Conservation (phyloP, 2,797 vertebrate species). For the Bovichtus variegatus region DNA sequence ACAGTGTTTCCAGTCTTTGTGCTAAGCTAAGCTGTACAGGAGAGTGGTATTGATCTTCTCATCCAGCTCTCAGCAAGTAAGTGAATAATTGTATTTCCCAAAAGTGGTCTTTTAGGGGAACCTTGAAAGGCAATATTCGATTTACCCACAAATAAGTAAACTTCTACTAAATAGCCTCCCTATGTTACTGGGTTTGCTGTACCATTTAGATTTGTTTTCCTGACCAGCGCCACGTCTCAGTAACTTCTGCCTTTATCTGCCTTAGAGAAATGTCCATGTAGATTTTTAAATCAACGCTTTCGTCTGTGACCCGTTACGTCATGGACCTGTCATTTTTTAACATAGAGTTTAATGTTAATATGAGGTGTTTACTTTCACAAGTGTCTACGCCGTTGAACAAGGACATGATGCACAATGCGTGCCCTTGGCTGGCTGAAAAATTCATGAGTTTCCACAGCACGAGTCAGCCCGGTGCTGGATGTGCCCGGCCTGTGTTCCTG, state of each 20-base stretch:
- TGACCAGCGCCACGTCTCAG: background rate
- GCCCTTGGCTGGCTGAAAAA: conserved; percentile 57
- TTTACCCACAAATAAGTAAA: background rate
- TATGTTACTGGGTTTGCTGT: background rate
- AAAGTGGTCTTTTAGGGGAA: background rate
- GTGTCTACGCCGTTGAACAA: background rate
- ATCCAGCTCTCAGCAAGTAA: background rate
- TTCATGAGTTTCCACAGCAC: conserved; percentile 63
- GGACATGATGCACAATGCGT: conserved; percentile 31
- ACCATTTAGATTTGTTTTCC: background rate
- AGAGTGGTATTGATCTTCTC: background rate
- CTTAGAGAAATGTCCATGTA: background rate
- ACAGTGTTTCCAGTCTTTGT: background rate
- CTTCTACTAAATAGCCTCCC: background rate
- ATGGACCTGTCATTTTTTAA: conserved; percentile 22
- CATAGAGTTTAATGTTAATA: conserved; percentile 30
- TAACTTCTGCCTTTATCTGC: background rate
- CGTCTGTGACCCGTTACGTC: background rate
- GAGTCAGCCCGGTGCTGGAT: conserved; percentile 38
- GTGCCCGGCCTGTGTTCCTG: conserved; percentile 30
- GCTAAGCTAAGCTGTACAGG: background rate
- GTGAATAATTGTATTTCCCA: background rate
- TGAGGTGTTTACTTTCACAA: conserved; percentile 37
- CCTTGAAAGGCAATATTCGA: background rate
- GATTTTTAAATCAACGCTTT: background rate